Conservation (phyloP, 2,797 vertebrate species). For the Syndactyla subalaris region DNA sequence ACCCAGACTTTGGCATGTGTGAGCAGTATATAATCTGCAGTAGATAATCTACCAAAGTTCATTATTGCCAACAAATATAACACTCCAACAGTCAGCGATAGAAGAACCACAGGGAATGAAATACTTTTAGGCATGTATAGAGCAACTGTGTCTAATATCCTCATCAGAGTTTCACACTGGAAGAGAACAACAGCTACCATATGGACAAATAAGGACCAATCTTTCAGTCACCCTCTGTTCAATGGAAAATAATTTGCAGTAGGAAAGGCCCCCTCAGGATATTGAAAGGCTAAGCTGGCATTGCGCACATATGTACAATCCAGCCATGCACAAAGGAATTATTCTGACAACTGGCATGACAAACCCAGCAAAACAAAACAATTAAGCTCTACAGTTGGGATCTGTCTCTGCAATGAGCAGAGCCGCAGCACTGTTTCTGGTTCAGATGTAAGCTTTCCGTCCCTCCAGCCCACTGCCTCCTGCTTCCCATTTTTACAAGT, state of each 20-base stretch:
- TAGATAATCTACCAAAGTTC: not conserved
- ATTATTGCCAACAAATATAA: slow-evolving; percentile 9
- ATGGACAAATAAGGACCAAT: slow-evolving; percentile 74
- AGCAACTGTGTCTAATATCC: slow-evolving; percentile 51
- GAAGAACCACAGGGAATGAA: slow-evolving; percentile 45
- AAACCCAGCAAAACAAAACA: slow-evolving; percentile 21
- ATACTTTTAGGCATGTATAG: slow-evolving; percentile 10
- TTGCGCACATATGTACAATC: not conserved
- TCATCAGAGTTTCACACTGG: slow-evolving; percentile 62
- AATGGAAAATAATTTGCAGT: slow-evolving; percentile 31
- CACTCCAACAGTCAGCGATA: not conserved
- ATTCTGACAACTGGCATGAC: slow-evolving; percentile 31
- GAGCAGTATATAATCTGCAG: not conserved
- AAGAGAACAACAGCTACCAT: slow-evolving; percentile 85
- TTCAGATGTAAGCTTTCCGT: not conserved
- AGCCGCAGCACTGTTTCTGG: accelerated
- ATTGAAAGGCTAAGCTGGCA: not conserved
- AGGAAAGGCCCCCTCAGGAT: slow-evolving; percentile 27
- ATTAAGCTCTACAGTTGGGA: not conserved
- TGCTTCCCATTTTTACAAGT: not conserved
- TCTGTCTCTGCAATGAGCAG: not conserved
- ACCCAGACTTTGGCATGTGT: not conserved
- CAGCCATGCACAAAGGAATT: slow-evolving; percentile 4
- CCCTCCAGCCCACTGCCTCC: not conserved
- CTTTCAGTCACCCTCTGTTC: slow-evolving; percentile 50